A percentile compares a stretch with the other conserved stretches of the same genome.
phyloP scores from a whole-genome alignment of 92 coral and sea anemone genomes.

The Palythoa grandiflora region DNA sequence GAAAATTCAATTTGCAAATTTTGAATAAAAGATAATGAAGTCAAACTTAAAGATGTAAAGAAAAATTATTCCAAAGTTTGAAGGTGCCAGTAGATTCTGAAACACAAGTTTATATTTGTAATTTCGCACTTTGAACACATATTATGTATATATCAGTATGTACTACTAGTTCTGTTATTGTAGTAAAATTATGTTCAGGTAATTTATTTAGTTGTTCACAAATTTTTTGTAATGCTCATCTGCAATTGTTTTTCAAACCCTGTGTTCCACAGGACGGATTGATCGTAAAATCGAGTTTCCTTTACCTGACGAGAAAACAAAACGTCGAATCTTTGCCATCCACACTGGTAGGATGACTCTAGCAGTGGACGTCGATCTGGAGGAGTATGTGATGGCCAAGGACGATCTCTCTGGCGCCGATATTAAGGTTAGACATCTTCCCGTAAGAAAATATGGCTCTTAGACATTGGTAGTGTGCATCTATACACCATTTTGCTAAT shows the following conservation, averaged over 20 bases:
- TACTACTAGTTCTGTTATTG: too few species aligned
- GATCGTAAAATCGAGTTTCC: slow-evolving; percentile 99
- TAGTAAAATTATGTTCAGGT: too few species aligned
- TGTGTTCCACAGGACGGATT: slow-evolving; percentile 81
- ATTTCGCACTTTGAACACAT: too few species aligned
- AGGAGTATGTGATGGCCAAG: slow-evolving; percentile 97
- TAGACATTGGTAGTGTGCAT: too few species aligned
- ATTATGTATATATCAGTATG: too few species aligned
- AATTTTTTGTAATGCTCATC: too few species aligned
- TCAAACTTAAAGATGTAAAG: background rate
- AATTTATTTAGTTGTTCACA: too few species aligned
- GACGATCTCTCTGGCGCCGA: slow-evolving; percentile 99
- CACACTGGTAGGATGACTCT: slow-evolving; percentile 98
- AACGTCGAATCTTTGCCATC: slow-evolving; percentile 66
- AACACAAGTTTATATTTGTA: too few species aligned
- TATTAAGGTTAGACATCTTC: slow-evolving; percentile 73
- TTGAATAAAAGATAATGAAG: background rate
- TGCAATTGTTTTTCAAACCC: background rate
- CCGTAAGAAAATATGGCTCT: background rate
- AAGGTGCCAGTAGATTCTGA: too few species aligned
- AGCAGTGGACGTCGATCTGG: slow-evolving; percentile 88
- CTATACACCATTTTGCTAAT: too few species aligned
- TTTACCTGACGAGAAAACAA: slow-evolving; percentile 83
- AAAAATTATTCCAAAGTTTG: too few species aligned
- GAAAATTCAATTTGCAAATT: background rate